Percentiles rank a stretch among this genome's conserved stretches.
Conservation (phyloP, 2,797 vertebrate genomes). For the Salmo trutta region DNA sequence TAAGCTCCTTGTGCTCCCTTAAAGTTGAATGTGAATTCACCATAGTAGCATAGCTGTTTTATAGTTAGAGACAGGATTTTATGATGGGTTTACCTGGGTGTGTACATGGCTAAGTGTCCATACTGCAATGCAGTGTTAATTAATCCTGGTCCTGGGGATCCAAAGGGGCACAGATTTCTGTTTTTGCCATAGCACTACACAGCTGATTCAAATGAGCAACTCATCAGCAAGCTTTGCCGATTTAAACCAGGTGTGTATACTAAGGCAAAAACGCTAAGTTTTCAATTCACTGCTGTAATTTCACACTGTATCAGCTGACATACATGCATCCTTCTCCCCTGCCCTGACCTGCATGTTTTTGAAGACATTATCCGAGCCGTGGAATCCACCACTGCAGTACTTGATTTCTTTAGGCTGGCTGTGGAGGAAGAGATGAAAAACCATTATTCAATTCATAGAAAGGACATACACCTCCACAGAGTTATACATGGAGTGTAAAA, state of each 20-base stretch:
- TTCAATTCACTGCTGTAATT: neutral
- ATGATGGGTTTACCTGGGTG: neutral
- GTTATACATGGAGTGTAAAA: neutral
- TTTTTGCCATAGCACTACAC: neutral
- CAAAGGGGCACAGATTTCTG: too few relatives aligned
- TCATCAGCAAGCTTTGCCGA: too few relatives aligned
- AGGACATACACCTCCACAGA: neutral
- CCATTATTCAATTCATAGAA: neutral
- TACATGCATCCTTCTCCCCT: neutral
- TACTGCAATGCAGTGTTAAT: neutral
- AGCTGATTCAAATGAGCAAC: neutral
- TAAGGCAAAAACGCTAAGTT: too few relatives aligned
- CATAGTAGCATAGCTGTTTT: neutral
- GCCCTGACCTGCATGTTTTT: conserved; percentile 91
- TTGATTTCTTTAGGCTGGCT: conserved; percentile 80
- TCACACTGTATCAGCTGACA: too few relatives aligned
- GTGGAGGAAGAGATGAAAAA: conserved; percentile 42
- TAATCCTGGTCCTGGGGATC: too few relatives aligned
- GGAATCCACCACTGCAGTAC: conserved; percentile 84
- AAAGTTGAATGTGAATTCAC: neutral
- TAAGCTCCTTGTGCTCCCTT: neutral
- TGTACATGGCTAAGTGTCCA: neutral
- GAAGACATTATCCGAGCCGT: conserved; percentile 92
- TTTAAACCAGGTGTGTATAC: neutral
- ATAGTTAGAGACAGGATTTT: neutral